Conservation (phyloP, 1,140 invertebrate species). For the Drosophila saltans region DNA sequence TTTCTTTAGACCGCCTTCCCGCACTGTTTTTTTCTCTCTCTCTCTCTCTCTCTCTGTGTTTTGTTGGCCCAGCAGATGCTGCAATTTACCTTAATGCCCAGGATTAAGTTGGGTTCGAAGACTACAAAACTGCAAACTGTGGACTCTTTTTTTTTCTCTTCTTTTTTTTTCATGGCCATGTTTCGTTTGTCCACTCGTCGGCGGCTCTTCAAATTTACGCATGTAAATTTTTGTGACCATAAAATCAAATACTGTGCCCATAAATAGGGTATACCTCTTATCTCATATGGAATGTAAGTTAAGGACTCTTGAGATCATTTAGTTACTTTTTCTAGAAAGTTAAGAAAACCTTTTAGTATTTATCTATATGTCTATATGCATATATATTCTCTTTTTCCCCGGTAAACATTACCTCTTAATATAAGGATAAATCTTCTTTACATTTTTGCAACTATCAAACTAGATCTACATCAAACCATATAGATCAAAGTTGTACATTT, state of each 20-base stretch:
- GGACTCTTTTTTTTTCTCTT: constrained; percentile 58
- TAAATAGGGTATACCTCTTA: neutral
- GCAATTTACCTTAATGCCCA: constrained; percentile 78
- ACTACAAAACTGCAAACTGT: constrained; percentile 68
- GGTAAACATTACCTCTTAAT: too few relatives aligned
- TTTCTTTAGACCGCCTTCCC: constrained; percentile 4
- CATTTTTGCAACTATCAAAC: too few relatives aligned
- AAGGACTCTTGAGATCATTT: neutral
- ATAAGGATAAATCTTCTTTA: too few relatives aligned
- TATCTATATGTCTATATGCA: too few relatives aligned
- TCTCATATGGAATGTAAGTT: too few relatives aligned
- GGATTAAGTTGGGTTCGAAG: constrained; percentile 62
- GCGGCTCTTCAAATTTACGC: constrained; percentile 56
- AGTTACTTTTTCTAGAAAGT: too few relatives aligned
- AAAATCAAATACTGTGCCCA: constrained; percentile 9
- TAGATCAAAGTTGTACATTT: neutral
- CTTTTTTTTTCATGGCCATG: constrained; percentile 20
- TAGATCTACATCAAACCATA: neutral
- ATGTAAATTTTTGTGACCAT: constrained; percentile 66
- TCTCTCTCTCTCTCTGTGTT: neutral
- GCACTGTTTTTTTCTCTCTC: neutral
- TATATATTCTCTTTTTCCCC: too few relatives aligned
- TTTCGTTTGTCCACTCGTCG: constrained; percentile 44
- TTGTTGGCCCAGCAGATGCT: constrained; percentile 42
- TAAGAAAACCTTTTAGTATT: too few relatives aligned